A percentile compares a stretch with the other conserved stretches of the same genome.
Conservation (phyloP, 2,797 vertebrate genomes). For the Graptemys geographica region DNA sequence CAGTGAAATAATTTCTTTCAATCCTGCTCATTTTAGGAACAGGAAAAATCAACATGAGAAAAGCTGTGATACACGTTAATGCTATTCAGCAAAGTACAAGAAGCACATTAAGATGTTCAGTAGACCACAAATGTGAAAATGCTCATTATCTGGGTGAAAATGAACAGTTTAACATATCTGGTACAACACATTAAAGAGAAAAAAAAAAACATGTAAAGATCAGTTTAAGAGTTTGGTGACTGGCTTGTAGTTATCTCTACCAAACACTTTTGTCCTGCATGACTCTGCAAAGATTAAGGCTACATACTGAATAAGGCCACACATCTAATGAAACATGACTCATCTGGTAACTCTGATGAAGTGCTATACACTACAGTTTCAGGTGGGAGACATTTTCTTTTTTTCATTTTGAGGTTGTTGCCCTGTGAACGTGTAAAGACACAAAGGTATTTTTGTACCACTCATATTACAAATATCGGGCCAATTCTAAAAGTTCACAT, state of each 20-base stretch:
- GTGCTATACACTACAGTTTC: not conserved
- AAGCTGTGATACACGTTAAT: conserved; percentile 52
- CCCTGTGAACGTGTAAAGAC: not conserved
- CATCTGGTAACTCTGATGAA: conserved; percentile 50
- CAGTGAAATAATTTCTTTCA: not conserved
- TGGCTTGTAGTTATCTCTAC: conserved; percentile 64
- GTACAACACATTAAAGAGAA: conserved; percentile 61
- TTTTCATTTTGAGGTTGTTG: not conserved
- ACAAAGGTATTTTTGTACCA: not conserved
- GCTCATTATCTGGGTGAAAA: conserved; percentile 59
- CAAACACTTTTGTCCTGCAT: conserved; percentile 61
- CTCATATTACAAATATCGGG: not conserved
- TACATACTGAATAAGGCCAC: conserved; percentile 37
- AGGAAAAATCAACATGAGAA: conserved; percentile 45
- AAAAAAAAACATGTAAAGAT: conserved; percentile 51
- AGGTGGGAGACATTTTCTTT: conserved; percentile 13
- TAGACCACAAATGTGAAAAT: conserved; percentile 66
- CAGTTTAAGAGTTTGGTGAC: conserved; percentile 60
- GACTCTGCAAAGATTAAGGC: conserved; percentile 63
- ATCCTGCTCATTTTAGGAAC: conserved; percentile 15
- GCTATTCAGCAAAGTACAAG: conserved; percentile 40
- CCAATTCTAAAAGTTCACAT: not conserved
- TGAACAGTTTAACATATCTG: conserved; percentile 68
- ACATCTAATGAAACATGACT: conserved; percentile 60
- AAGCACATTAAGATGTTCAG: conserved; percentile 53